These are phyloP conservation scores for Altica lythri DNA, from an alignment of 2,888 invertebrate genomes.

Conservation along the genomic window DNA sequence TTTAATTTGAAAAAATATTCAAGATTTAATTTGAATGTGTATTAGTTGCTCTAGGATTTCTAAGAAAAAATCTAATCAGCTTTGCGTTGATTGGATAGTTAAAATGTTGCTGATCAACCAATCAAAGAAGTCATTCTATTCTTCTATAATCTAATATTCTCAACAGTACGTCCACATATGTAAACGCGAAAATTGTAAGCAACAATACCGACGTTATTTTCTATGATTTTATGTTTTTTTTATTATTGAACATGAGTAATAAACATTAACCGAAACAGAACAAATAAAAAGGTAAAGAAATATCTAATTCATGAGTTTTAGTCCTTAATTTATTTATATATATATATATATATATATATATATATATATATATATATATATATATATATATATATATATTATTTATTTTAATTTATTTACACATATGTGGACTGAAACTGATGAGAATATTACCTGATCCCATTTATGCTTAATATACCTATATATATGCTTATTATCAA, in stretches of 20 bases:
- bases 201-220: constrained; percentile 18
- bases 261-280: constrained; percentile 6
- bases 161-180: constrained; percentile 41
- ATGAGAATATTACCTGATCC: constrained; percentile 45
- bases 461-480: constrained; percentile 24
- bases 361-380: too few relatives aligned
- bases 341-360: too few relatives aligned
- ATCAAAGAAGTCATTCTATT: constrained; percentile 16
- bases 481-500: constrained; percentile 22
- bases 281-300: not conserved
- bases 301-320: constrained; percentile 13
- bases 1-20: too few relatives aligned
- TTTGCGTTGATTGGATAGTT: too few relatives aligned
- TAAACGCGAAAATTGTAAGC: constrained; percentile 21
- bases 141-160: constrained; percentile 38
- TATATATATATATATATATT: too few relatives aligned
- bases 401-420: constrained; percentile 33
- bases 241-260: constrained; percentile 22
- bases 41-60: too few relatives aligned
- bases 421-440: constrained; percentile 45
- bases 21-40: too few relatives aligned
- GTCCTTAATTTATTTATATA: too few relatives aligned
- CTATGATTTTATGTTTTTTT: constrained; percentile 14
- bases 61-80: too few relatives aligned
- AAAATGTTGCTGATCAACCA: not conserved